phyloP scores from a whole-genome alignment of 2,113 vertebrate species.

The Cheirogaleus medius region DNA sequence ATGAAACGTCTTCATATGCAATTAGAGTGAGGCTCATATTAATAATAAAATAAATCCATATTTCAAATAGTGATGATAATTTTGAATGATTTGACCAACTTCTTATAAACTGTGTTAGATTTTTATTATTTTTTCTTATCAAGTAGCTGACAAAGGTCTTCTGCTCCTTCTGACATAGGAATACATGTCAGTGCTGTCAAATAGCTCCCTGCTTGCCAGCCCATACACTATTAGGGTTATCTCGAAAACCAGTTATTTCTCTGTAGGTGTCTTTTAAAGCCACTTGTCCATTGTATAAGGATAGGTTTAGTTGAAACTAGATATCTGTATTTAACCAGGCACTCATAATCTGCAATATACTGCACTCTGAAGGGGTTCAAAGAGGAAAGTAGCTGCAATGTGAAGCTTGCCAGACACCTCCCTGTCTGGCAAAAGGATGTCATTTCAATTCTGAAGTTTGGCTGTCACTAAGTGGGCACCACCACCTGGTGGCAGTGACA shows the following conservation, averaged over 20 bases:
- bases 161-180: neutral
- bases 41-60: neutral
- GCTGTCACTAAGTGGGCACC: neutral
- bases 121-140: neutral
- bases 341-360: neutral
- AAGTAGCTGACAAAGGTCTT: neutral
- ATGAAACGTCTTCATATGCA: neutral
- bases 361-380: neutral
- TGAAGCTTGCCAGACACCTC: neutral
- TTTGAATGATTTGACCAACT: neutral
- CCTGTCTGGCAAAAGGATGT: neutral
- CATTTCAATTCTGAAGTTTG: neutral
- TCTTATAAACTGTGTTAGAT: neutral
- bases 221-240: neutral
- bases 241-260: neutral
- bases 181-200: neutral
- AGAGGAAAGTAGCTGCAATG: neutral
- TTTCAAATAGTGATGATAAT: neutral
- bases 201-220: neutral
- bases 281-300: neutral
- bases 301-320: neutral
- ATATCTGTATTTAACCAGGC: neutral
- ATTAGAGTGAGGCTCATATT: neutral
- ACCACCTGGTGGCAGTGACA: constrained; percentile 52
- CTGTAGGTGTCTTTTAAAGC: neutral